Percentiles rank a stretch among this genome's conserved stretches.
These are phyloP conservation scores for Berghia stephanieae DNA, from an alignment of 1,140 invertebrate species.

Conservation along the genomic window DNA sequence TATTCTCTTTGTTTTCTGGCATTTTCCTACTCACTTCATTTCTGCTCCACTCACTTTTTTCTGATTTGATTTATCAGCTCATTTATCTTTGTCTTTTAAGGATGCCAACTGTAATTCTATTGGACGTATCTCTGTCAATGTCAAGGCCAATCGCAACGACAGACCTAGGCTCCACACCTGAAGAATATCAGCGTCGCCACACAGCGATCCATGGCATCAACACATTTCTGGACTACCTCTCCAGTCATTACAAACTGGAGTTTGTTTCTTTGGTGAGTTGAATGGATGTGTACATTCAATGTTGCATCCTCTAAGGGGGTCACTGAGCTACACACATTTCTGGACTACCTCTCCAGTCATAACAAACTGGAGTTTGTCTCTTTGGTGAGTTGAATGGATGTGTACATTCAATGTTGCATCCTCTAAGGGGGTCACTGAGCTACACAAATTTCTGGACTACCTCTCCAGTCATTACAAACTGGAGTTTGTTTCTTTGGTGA, in stretches of 20 bases:
- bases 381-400: constrained; percentile 79
- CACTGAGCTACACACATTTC: no score
- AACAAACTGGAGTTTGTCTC: constrained; percentile 91
- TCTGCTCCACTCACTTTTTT: no score
- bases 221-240: constrained; percentile 84
- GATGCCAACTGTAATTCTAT: constrained; percentile 83
- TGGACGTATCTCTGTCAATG: constrained; percentile 85
- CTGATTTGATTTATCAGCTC: no score
- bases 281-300: no score
- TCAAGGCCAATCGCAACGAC: constrained; percentile 71
- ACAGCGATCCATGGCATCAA: constrained; percentile 86
- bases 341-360: constrained; percentile 84
- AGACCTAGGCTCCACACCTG: constrained; percentile 67
- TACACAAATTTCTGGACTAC: constrained; percentile 85
- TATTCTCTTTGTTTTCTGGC: no score
- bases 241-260: constrained; percentile 84
- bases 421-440: no score
- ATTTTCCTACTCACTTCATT: no score
- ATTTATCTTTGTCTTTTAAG: no score
- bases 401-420: no score
- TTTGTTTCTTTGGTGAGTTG: constrained; percentile 85
- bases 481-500: constrained; percentile 90
- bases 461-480: constrained; percentile 82
- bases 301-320: no score
- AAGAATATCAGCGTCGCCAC: constrained; percentile 74